Evolutionary conservation across 1,140 invertebrate species (phyloP), one percentile per base, ranked within the genome.

Genomic region (Mamestra configurata): DNA sequence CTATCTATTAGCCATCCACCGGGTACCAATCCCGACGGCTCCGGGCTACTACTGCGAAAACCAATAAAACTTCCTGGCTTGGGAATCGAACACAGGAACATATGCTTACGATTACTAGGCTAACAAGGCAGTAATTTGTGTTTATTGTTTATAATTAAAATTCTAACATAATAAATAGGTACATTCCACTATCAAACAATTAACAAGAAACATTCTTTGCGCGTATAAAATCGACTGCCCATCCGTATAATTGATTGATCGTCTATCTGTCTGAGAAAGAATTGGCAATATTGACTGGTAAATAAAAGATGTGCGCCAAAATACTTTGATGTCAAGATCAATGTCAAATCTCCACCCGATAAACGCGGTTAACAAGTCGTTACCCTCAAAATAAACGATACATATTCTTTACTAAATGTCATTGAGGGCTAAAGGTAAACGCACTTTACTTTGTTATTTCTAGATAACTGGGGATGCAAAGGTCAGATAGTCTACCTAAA

Each of bases 281-380:
- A 49, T n/a, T 49, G n/a, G 15, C 46, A 2, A 49, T n/a, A 49
- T 5, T 31, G 27, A 31, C 27, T 3, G 27, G 1, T 31, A 31
- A 40, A 40, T 6, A 6, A 40, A 4, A 10, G 0, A 7, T 10
- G 3, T 40, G 8, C 10, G 37, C 37, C 8, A 40, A 40, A 40
- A 10, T 40, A 10, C 10, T 40, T 11, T 40, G 8, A 40, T 10
- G 3, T 40, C 37, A 40, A 40, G 37, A 40, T 40, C 37, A 4
- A 40, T 40, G 37, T 40, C 37, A 40, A 40, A 10, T 40, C 4
- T 40, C 37, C 37, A 31, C 27, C 27, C 27, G 57, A 61, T 61
- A 61, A 61, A 8, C 55, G 22, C 55, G 2, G 1, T 61, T 13
- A 61, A 61, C 22, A 57, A 24, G 57, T 61, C 57, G 27, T 35